A percentile compares a stretch with the other conserved stretches of the same genome.
phyloP scores from a whole-genome alignment of 2,888 invertebrate species.

The Thereva nobilitata region DNA sequence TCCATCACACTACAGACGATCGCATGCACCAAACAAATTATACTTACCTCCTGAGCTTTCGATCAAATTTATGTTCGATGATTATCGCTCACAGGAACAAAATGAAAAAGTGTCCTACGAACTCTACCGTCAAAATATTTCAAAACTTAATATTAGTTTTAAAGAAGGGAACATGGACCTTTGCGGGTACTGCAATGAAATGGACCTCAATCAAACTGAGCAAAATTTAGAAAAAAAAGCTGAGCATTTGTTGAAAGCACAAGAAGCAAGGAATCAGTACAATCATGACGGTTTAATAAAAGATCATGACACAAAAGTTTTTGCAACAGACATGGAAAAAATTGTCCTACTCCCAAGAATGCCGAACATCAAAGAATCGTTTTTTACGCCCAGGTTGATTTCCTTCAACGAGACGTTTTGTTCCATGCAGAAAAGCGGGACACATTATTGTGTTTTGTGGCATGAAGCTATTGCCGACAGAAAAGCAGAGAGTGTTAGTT shows the following conservation, averaged over 20 bases:
- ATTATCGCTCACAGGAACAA: background rate
- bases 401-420: no score
- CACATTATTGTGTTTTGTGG: conserved; percentile 9
- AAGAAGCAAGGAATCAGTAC: background rate
- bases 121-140: conserved; percentile 6
- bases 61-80: background rate
- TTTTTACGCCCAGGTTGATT: no score
- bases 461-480: conserved; percentile 8
- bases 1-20: no score
- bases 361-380: conserved; percentile 3
- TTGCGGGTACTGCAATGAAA: conserved; percentile 11
- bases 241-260: background rate
- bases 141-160: conserved; percentile 15
- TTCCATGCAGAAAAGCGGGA: conserved; percentile 1
- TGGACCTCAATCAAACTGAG: background rate
- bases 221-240: background rate
- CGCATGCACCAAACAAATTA: no score
- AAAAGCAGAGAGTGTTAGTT: background rate
- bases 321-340: conserved; percentile 5
- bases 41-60: background rate
- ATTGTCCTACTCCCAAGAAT: conserved; percentile 3
- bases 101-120: background rate
- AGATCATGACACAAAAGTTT: background rate
- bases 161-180: background rate
- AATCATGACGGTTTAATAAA: background rate